Conservation (phyloP, 1,140 invertebrate species). For the Proales similis region DNA sequence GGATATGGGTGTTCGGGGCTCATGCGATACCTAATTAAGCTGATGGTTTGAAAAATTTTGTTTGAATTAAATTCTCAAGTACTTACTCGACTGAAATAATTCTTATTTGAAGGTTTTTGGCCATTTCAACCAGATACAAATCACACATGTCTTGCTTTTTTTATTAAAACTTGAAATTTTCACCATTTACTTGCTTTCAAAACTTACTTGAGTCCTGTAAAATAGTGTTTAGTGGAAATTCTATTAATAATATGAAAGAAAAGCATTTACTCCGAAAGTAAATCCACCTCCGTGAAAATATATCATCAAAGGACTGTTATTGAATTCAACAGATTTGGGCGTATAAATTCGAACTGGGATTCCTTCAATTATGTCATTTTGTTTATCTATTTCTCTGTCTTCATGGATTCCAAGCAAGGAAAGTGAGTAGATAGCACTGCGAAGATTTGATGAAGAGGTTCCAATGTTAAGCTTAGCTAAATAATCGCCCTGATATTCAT, state of each 20-base stretch:
- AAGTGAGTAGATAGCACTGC: no score
- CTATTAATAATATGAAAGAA: neutral
- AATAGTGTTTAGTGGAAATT: constrained; percentile 2
- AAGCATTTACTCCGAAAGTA: constrained; percentile 23
- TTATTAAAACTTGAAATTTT: neutral
- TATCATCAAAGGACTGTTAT: neutral
- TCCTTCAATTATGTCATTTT: no score
- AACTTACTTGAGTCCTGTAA: no score
- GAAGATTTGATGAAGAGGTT: no score
- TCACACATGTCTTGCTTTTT: constrained; percentile 29
- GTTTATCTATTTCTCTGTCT: no score
- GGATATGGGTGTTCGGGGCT: constrained; percentile 46
- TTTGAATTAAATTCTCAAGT: neutral
- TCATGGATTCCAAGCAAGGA: no score
- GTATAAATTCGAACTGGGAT: constrained; percentile 25
- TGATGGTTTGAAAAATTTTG: constrained; percentile 39
- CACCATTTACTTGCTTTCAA: neutral
- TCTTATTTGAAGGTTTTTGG: constrained; percentile 35
- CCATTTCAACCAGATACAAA: constrained; percentile 21
- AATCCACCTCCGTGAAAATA: constrained; percentile 29
- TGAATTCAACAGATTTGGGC: constrained; percentile 7
- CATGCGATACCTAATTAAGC: constrained; percentile 41
- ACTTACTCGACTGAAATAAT: constrained; percentile 47
- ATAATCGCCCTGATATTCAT: no score
- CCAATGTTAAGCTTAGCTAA: no score